Evolutionary conservation across 2,888 invertebrate species (phyloP), one percentile per base, ranked within the genome.

Genomic region (Lasiommata megera): DNA sequence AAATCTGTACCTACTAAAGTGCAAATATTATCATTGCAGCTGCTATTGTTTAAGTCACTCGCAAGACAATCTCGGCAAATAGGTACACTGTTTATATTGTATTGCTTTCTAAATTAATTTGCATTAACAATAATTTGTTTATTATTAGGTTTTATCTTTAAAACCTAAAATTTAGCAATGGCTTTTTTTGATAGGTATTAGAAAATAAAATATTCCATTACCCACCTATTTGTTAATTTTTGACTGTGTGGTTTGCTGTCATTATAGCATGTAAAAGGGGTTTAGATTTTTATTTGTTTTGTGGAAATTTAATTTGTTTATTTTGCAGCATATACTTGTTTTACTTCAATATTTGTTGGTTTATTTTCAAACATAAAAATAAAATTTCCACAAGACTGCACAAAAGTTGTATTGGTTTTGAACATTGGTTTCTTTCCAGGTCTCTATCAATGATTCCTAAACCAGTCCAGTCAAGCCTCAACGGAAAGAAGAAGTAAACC

Each of bases 31-130:
- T 82, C 69, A 73, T 90, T 90, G 74, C 90, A 90, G 90, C 89
- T 90, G 90, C 89, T 90, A 89, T 90, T 90, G 90, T 75, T 87
- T 90, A 88, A 90, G 88, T 86, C 90, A 90, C 88, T 83, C 88
- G 72, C 82, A 82, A 85, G 88, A 88, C 81, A 84, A 79, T 68
- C 80, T 78, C 88, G 72, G 73, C 78, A 84, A 89, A 88, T 90
- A 90, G 90, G 90, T 90, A 90, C 86, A 88, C 76, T 72, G 69
- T 67, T 84, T 80, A 73, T 78, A 84, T 75, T 74, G 72, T 84
- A 80, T 73, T 73, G 85, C 86, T 88, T 87, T 59, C 71, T 81
- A 60, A 48, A 72, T 72, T 60, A 16, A 37, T 59, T 62, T 62
- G 59, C 56, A 28, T 58, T 60, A 29, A 41, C 37, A 51, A 31